Percentiles rank a stretch among this genome's conserved stretches.
phyloP scores from a whole-genome alignment of 2,888 invertebrate species.

The Eupithecia centaureata region DNA sequence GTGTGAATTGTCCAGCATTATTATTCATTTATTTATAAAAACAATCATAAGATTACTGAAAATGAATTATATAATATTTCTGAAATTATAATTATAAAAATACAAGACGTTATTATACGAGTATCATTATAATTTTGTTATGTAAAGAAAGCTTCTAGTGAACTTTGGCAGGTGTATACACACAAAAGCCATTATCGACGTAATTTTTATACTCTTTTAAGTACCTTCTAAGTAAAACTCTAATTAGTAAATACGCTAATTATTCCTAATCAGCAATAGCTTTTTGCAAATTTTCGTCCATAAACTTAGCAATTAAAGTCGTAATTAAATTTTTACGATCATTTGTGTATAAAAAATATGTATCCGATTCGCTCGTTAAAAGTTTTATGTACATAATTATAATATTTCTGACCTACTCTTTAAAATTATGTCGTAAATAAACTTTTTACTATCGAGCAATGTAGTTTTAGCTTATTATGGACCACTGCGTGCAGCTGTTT shows the following conservation, averaged over 20 bases:
- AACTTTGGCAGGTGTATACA: not conserved
- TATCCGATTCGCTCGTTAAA: conserved; percentile 36
- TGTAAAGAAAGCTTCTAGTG: no score
- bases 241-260: conserved; percentile 1
- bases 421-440: conserved; percentile 31
- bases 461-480: not conserved
- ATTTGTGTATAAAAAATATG: conserved; percentile 32
- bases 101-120: no score
- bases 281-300: conserved; percentile 31
- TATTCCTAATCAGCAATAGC: conserved; percentile 13
- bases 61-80: no score
- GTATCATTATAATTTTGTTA: no score
- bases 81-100: no score
- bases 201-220: not conserved
- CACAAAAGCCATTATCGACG: not conserved
- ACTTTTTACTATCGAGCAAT: conserved; percentile 11
- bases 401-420: conserved; percentile 29
- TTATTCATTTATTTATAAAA: no score
- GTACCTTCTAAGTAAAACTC: not conserved
- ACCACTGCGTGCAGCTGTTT: not conserved
- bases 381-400: conserved; percentile 25
- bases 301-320: conserved; percentile 37
- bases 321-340: conserved; percentile 35
- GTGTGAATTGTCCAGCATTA: no score
- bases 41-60: no score